Conservation (phyloP, 53 echinoderm and acorn worm species). For the Paracentrotus lividus region DNA sequence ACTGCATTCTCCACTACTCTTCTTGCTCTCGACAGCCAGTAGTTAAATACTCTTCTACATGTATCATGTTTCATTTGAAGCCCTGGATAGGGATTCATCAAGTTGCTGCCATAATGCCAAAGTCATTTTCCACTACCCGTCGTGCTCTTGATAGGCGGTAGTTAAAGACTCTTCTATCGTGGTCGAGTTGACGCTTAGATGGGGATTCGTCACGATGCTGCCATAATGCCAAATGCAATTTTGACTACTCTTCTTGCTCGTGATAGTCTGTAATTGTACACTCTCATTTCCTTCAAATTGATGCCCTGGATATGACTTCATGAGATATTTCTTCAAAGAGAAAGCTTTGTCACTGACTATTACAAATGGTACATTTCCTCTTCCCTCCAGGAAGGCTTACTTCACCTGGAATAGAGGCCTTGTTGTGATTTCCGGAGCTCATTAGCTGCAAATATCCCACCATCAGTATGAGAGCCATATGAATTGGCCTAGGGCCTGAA, state of each 20-base stretch:
- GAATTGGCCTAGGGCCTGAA: no score
- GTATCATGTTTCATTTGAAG: not conserved
- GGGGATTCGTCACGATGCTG: not conserved
- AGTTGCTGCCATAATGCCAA: conserved; percentile 51
- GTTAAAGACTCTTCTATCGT: no score
- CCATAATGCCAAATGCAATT: conserved; percentile 60
- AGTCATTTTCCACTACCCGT: conserved; percentile 63
- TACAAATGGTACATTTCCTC: conserved; percentile 67
- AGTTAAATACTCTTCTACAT: conserved; percentile 54
- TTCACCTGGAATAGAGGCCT: no score
- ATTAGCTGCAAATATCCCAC: no score
- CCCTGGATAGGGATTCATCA: no score
- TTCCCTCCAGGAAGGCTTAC: no score
- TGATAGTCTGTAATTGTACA: conserved; percentile 71
- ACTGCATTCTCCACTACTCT: no score
- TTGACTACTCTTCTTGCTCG: conserved; percentile 56
- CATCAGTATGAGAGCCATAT: no score
- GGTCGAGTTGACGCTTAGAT: no score
- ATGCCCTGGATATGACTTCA: conserved; percentile 73
- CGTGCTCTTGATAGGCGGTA: conserved; percentile 38
- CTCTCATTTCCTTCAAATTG: conserved; percentile 44
- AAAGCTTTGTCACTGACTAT: conserved; percentile 75
- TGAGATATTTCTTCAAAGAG: conserved; percentile 57
- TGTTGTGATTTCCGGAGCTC: no score
- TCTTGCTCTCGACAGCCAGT: conserved; percentile 64